Evolutionary conservation across 2,888 invertebrate species (phyloP).

Genomic region (Drosophila cracens): DNA sequence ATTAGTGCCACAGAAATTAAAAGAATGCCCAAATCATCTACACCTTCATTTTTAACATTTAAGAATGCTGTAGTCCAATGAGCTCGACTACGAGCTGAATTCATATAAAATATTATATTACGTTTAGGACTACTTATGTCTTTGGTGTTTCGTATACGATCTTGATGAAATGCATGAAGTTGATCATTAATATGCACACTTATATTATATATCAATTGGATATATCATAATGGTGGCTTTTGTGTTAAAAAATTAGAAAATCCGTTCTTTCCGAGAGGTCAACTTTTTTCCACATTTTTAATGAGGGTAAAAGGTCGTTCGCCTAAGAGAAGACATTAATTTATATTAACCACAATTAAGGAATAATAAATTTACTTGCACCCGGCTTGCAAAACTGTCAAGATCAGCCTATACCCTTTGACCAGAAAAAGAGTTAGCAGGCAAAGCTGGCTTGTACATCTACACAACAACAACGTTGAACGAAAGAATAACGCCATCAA

Average conservation of each 20-base stretch:
- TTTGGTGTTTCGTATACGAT: background rate
- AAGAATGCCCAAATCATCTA: background rate
- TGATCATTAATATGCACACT: background rate
- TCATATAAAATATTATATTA: background rate
- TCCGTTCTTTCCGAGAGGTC: background rate
- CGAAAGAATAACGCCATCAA: background rate
- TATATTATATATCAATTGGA: background rate
- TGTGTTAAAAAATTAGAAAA: background rate
- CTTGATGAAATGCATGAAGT: background rate
- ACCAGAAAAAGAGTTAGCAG: background rate
- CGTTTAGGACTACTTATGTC: too few relatives aligned
- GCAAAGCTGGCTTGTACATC: background rate
- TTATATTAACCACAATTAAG: background rate
- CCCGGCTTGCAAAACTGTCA: background rate
- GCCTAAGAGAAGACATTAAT: background rate
- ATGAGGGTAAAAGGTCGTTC: background rate
- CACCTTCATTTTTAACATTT: background rate
- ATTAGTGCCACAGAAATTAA: background rate
- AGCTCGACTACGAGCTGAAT: background rate
- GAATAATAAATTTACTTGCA: background rate
- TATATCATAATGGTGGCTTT: rapidly evolving
- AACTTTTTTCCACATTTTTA: background rate
- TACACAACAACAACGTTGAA: background rate
- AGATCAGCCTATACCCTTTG: background rate
- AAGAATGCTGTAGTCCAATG: background rate